Conservation (phyloP, 2,888 invertebrate species). For the Petrolisthes manimaculis region DNA sequence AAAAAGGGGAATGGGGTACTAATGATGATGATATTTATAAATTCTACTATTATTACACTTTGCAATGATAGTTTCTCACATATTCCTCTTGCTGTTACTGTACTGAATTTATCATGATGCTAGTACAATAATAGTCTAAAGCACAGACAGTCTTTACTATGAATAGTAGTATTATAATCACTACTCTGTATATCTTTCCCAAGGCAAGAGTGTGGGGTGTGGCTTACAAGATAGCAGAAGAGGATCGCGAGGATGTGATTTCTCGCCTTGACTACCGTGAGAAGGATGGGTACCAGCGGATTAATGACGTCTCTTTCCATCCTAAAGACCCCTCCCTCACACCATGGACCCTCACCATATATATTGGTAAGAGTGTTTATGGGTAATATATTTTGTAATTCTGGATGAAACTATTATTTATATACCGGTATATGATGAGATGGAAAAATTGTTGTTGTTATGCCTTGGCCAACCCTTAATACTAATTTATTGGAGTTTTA, state of each 20-base stretch:
- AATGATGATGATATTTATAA: too few species aligned
- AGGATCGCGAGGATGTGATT: constrained; percentile 70
- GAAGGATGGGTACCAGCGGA: constrained; percentile 88
- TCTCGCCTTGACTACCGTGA: constrained; percentile 88
- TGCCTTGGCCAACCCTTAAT: background rate
- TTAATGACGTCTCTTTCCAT: constrained; percentile 79
- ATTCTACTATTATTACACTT: too few species aligned
- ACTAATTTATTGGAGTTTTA: too few species aligned
- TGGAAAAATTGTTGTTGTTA: too few species aligned
- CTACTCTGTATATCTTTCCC: background rate
- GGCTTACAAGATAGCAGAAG: constrained; percentile 47
- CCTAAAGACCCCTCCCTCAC: constrained; percentile 72
- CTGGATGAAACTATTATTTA: background rate
- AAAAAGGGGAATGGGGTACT: background rate
- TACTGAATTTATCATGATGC: background rate
- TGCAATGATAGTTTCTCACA: too few species aligned
- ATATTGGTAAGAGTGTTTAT: constrained; percentile 77
- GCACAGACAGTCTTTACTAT: background rate
- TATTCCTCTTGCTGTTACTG: too few species aligned
- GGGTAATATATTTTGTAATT: too few species aligned
- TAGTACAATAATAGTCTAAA: background rate
- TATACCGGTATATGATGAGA: background rate
- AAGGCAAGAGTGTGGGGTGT: constrained; percentile 63
- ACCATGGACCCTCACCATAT: constrained; percentile 81
- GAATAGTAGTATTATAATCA: background rate